Percentiles rank a stretch among this genome's conserved stretches.
phyloP scores from a whole-genome alignment of 2,797 vertebrate species.

The Leptoclinus maculatus region DNA sequence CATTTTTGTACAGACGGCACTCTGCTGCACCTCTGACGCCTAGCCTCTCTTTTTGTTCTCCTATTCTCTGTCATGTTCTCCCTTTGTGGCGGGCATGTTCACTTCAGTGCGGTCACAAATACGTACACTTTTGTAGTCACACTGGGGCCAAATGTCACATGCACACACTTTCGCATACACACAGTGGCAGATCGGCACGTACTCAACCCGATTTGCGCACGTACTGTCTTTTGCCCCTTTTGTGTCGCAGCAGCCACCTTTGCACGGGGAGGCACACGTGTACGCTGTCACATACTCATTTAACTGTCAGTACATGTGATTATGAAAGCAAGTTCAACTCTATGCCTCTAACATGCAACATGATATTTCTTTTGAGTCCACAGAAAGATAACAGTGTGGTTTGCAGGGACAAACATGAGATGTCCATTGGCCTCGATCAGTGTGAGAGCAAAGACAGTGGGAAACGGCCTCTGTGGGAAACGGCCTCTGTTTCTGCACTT shows the following conservation, averaged over 20 bases:
- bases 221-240: conserved; percentile 67
- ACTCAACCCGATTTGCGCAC: conserved; percentile 66
- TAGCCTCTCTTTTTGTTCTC: conserved; percentile 68
- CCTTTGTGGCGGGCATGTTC: conserved; percentile 77
- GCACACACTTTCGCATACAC: conserved; percentile 49
- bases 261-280: conserved; percentile 59
- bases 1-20: conserved; percentile 64
- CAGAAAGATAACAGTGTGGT: conserved; percentile 53
- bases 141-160: conserved; percentile 57
- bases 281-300: conserved; percentile 51
- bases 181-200: conserved; percentile 79
- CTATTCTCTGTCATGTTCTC: conserved; percentile 74
- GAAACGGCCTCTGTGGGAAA: conserved; percentile 64
- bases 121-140: conserved; percentile 49
- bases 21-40: conserved; percentile 78
- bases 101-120: conserved; percentile 71
- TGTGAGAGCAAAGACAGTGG: conserved; percentile 62
- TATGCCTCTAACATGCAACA: conserved; percentile 5
- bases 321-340: conserved; percentile 41
- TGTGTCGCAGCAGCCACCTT: conserved; percentile 19
- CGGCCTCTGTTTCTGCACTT: conserved; percentile 32
- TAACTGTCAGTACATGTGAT: conserved; percentile 24
- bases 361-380: conserved; percentile 32
- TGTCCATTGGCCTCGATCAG: conserved; percentile 47
- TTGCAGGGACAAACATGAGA: conserved; percentile 59